Conservation (phyloP, 2,888 invertebrate species). For the Cephus spinipes region DNA sequence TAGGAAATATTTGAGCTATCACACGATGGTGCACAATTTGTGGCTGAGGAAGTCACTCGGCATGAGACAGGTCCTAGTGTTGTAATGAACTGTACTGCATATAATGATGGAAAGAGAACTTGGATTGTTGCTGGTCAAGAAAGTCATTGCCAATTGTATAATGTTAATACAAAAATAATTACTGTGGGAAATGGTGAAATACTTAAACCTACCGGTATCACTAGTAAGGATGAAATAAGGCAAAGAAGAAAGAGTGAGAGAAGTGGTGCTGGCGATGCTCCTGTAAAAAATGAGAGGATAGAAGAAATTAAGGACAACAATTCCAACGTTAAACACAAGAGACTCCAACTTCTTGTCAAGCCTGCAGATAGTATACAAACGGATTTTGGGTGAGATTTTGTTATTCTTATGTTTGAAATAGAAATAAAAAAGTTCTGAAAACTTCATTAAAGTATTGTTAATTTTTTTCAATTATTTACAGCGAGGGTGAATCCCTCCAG, state of each 20-base stretch:
- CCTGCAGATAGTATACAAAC: conserved; percentile 87
- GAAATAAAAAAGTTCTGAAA: neutral
- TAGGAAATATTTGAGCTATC: conserved; percentile 94
- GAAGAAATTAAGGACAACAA: conserved; percentile 51
- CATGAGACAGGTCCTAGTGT: conserved; percentile 91
- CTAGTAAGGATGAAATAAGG: conserved; percentile 62
- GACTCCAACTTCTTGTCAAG: conserved; percentile 80
- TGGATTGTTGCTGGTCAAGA: conserved; percentile 92
- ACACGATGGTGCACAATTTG: conserved; percentile 84
- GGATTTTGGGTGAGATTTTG: conserved; percentile 76
- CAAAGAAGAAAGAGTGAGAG: conserved; percentile 70
- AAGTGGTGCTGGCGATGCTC: conserved; percentile 35
- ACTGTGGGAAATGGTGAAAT: conserved; percentile 66
- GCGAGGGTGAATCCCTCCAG: conserved; percentile 82
- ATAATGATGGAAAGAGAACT: conserved; percentile 78
- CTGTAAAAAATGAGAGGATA: conserved; percentile 28
- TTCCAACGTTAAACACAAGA: conserved; percentile 64
- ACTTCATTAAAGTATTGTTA: conserved; percentile 5
- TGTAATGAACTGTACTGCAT: conserved; percentile 91
- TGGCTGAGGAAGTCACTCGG: conserved; percentile 88
- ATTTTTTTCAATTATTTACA: conserved; percentile 45
- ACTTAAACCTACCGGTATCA: conserved; percentile 65
- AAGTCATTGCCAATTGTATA: conserved; percentile 89
- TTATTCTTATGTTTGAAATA: neutral
- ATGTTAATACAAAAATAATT: conserved; percentile 71